Evolutionary conservation across 2,797 vertebrate genomes (phyloP), one percentile per base, ranked within the genome.

Genomic region (Anas flavirostris): DNA sequence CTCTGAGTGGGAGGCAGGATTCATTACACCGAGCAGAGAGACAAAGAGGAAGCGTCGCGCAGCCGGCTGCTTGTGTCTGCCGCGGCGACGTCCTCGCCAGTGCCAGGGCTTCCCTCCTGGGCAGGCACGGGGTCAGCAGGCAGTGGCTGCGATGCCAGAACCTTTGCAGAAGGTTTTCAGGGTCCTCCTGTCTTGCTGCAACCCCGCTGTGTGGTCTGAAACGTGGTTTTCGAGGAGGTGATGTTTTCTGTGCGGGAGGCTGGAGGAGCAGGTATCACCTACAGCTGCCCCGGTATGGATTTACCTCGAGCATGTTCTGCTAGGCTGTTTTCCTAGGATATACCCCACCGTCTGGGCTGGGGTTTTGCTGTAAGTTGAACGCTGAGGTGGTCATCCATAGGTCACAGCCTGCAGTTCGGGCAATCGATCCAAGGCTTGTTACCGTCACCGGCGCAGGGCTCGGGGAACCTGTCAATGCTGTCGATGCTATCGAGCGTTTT

Each of bases 1-100:
- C 66, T 58, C 95, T 91, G 96, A 95, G 96, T 93, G 93, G 96
- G 96, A 96, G 96, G 95, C 82, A 96, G 93, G 96, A 96, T 96
- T 97, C 93, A 94, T 96, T 96, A 95, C 96, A 93, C 80, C 0
- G 43, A 81, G 92, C 90, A 88, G 50, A 85, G 95, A 93, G 95
- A 94, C 88, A 90, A 72, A 90, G 79, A 81, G 86, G 94, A 96
- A 93, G 89, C 70, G 74, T 95, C 90, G 93, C 81, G 85, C 86
- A 88, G 88, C 31, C 0, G 53, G 68, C 78, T 80, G 91, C 66
- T 35, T n/a, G 60, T 77, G 88, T 85, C 86, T 90, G 89, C 91
- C 4, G 37, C 48, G 84, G 83, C 79, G 82, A 44, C 64, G 10
- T 68, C 90, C 83, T 86, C 33, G 0, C 35, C 5, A 2, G 16